A percentile compares a stretch with the other conserved stretches of the same genome.
Conservation (phyloP, 2,888 invertebrate species). For the Melieria crassipennis region DNA sequence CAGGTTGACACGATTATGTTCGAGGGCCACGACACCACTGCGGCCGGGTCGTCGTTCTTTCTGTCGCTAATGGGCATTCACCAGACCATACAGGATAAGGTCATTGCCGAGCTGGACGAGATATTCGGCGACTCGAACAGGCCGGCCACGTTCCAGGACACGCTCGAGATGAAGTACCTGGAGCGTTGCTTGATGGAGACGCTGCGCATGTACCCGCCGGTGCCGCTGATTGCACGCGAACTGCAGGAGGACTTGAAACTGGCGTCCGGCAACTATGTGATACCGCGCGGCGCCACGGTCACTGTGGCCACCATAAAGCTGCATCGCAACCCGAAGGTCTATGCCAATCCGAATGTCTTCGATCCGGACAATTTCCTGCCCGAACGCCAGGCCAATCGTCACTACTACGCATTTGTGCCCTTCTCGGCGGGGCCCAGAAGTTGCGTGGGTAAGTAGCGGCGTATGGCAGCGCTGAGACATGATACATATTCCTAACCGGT, state of each 20-base stretch:
- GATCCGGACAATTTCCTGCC: constrained; percentile 88
- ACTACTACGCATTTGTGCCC: constrained; percentile 83
- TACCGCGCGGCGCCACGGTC: constrained; percentile 78
- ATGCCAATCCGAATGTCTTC: constrained; percentile 80
- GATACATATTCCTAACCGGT: constrained; percentile 6
- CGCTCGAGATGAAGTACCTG: constrained; percentile 85
- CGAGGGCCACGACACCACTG: constrained; percentile 86
- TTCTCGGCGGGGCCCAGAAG: constrained; percentile 86
- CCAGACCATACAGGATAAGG: constrained; percentile 77
- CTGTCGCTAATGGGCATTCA: constrained; percentile 81
- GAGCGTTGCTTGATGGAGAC: constrained; percentile 85
- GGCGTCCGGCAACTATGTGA: constrained; percentile 73
- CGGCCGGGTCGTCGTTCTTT: constrained; percentile 83
- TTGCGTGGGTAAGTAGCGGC: constrained; percentile 74
- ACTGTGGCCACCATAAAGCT: constrained; percentile 73
- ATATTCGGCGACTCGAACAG: constrained; percentile 82
- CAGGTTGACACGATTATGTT: constrained; percentile 90
- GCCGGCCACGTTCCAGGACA: constrained; percentile 82
- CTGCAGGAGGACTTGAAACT: constrained; percentile 77
- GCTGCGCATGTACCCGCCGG: constrained; percentile 80
- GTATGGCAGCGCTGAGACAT: background rate
- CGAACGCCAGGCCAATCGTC: constrained; percentile 79
- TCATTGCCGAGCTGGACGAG: constrained; percentile 76
- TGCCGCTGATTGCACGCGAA: constrained; percentile 80
- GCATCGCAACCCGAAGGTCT: constrained; percentile 77